phyloP scores from a whole-genome alignment of 2,113 vertebrate species.

The Entosphenus tridentatus region DNA sequence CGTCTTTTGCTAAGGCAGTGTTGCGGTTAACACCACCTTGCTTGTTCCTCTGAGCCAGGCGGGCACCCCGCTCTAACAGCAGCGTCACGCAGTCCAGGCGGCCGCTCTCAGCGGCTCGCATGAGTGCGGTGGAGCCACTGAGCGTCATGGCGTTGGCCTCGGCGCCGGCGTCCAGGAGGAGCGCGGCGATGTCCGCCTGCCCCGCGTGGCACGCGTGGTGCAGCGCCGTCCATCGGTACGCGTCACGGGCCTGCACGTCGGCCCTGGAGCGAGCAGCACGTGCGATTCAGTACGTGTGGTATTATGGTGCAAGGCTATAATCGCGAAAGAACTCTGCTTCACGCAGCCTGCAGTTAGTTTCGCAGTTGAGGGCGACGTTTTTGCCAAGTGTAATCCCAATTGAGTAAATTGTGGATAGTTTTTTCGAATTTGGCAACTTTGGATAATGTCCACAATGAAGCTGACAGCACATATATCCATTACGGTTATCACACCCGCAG shows the following conservation, averaged over 20 bases:
- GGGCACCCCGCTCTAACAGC: constrained; percentile 45
- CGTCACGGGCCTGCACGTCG: constrained; percentile 38
- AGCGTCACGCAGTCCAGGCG: constrained; percentile 43
- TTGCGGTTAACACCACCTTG: constrained; percentile 27
- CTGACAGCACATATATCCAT: too few relatives aligned
- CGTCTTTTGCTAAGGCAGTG: neutral
- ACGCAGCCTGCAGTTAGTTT: too few relatives aligned
- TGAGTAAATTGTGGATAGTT: too few relatives aligned
- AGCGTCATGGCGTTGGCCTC: constrained; percentile 29
- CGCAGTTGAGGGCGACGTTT: too few relatives aligned
- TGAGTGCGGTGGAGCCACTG: constrained; percentile 47
- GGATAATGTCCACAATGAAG: too few relatives aligned
- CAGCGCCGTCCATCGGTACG: constrained; percentile 77
- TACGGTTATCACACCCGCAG: too few relatives aligned
- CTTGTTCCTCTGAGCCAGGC: constrained; percentile 31
- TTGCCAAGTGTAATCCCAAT: too few relatives aligned
- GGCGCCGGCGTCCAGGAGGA: constrained; percentile 44
- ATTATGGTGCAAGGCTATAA: too few relatives aligned
- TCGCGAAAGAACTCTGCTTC: too few relatives aligned
- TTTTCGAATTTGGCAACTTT: too few relatives aligned
- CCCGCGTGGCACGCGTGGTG: constrained; percentile 66
- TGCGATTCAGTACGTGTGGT: too few relatives aligned
- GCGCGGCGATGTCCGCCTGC: constrained; percentile 34
- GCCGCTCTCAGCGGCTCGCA: constrained; percentile 54
- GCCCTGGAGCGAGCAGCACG: constrained; percentile 24